A percentile compares a stretch with the other conserved stretches of the same genome.
phyloP scores from a whole-genome alignment of 2,113 vertebrate species.

The Excalfactoria chinensis region DNA sequence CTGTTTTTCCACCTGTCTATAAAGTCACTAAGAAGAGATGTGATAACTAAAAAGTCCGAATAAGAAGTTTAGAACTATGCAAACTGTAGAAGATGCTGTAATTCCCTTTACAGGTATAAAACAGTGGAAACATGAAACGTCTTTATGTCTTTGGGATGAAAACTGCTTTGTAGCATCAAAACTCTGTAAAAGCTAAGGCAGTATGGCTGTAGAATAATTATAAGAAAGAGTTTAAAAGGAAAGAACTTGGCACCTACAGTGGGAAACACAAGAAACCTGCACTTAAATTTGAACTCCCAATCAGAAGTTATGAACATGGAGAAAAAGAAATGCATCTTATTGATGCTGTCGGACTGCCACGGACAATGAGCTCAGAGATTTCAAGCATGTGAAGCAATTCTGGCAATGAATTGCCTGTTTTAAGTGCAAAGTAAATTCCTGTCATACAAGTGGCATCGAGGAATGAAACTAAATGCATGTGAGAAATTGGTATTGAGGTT shows the following conservation, averaged over 20 bases:
- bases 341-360: neutral
- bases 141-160: neutral
- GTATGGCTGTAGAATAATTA: neutral
- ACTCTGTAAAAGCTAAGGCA: neutral
- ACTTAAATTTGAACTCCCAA: neutral
- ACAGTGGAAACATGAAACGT: neutral
- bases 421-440: neutral
- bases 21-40: neutral
- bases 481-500: slow-evolving; percentile 17
- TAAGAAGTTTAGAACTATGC: neutral
- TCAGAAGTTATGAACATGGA: neutral
- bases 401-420: neutral
- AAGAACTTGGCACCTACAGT: neutral
- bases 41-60: neutral
- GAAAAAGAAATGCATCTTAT: neutral
- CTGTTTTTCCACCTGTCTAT: neutral
- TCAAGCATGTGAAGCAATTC: neutral
- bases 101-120: neutral
- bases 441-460: neutral
- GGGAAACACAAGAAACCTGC: neutral
- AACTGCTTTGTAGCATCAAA: neutral
- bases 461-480: neutral
- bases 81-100: neutral
- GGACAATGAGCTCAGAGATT: neutral
- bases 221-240: neutral